phyloP scores from a whole-genome alignment of 2,113 vertebrate species.

The Eleginops maclovinus region DNA sequence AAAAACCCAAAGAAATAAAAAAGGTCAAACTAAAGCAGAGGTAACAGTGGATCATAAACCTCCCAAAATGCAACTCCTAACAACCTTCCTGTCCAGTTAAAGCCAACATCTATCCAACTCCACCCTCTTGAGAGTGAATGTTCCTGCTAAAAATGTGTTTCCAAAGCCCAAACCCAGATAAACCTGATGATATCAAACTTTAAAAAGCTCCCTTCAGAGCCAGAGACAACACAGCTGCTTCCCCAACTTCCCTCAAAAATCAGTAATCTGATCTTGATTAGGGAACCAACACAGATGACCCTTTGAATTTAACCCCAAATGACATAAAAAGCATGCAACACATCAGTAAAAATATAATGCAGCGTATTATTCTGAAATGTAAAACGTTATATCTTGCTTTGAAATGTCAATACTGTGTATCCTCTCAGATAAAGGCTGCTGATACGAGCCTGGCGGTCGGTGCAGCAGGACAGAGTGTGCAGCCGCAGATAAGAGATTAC shows the following conservation, averaged over 20 bases:
- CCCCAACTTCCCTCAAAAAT: background rate
- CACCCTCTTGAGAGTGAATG: background rate
- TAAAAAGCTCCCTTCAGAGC: background rate
- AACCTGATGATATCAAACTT: background rate
- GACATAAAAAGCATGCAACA: background rate
- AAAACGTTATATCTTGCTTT: background rate
- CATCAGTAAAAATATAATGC: background rate
- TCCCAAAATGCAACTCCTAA: background rate
- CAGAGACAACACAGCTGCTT: background rate
- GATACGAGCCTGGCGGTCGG: conserved; percentile 42
- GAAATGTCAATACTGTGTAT: conserved; percentile 34
- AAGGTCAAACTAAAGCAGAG: too few species aligned
- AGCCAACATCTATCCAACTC: too few species aligned
- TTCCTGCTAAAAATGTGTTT: background rate
- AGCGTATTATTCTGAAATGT: background rate
- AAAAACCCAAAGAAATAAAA: too few species aligned
- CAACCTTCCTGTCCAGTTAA: background rate
- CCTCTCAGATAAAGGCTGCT: conserved; percentile 5
- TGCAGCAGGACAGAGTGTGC: conserved; percentile 63
- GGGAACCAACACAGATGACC: background rate
- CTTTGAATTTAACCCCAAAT: background rate
- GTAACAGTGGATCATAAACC: too few species aligned
- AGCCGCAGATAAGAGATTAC: conserved; percentile 70
- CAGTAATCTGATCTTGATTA: background rate
- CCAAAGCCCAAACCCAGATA: background rate